These are phyloP conservation scores for Nasonia longicornis DNA, from an alignment of 1,140 invertebrate species.

Conservation along the genomic window DNA sequence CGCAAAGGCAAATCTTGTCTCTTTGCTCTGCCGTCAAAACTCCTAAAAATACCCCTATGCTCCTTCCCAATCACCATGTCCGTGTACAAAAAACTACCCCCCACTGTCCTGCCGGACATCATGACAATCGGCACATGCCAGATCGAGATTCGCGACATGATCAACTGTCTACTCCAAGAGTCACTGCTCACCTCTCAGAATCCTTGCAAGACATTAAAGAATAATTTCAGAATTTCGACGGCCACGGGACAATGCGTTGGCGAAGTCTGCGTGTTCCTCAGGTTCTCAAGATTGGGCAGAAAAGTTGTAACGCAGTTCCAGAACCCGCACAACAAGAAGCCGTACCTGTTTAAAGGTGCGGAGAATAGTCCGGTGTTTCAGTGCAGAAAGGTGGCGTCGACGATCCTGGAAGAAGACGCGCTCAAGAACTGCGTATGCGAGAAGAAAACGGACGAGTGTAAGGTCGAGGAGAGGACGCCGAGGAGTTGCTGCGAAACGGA, in stretches of 20 bases:
- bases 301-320: constrained; percentile 77
- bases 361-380: constrained; percentile 57
- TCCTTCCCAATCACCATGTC: constrained; percentile 62
- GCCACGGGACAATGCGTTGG: constrained; percentile 67
- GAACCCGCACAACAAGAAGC: constrained; percentile 60
- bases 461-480: not conserved
- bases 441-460: not conserved
- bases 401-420: not conserved
- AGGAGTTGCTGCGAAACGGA: not conserved
- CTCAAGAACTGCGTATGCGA: not conserved
- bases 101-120: constrained; percentile 61
- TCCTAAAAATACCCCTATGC: constrained; percentile 54
- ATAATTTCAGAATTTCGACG: constrained; percentile 69
- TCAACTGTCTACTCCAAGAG: constrained; percentile 58
- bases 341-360: constrained; percentile 63
- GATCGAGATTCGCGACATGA: constrained; percentile 57
- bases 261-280: constrained; percentile 70
- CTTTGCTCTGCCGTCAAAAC: constrained; percentile 59
- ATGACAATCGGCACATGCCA: constrained; percentile 60
- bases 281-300: constrained; percentile 76
- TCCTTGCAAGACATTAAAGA: constrained; percentile 67
- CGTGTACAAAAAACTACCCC: constrained; percentile 63
- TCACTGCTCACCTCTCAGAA: constrained; percentile 47
- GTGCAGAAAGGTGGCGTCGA: constrained; percentile 56
- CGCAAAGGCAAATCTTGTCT: constrained; percentile 68